Conservation (phyloP, 2,797 vertebrate genomes). For the Euthynnus affinis region DNA sequence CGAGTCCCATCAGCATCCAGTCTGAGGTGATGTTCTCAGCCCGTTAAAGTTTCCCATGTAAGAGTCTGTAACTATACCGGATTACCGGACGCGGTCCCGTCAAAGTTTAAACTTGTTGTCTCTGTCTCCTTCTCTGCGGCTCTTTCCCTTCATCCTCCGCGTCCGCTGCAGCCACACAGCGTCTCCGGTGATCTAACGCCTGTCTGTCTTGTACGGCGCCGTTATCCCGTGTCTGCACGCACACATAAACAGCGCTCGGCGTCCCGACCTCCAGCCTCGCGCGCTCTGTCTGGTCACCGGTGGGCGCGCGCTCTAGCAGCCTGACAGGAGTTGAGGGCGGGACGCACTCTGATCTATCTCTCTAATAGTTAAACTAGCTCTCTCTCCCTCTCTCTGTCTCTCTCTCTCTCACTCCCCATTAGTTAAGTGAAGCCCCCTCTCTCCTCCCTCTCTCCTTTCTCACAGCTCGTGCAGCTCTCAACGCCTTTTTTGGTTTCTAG, state of each 20-base stretch:
- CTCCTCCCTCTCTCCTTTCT: background rate
- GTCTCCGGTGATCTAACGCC: conserved; percentile 24
- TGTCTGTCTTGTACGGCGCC: conserved; percentile 10
- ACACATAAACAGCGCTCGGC: conserved; percentile 26
- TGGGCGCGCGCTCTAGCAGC: conserved; percentile 50
- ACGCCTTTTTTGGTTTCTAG: conserved; percentile 77
- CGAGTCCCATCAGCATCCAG: conserved; percentile 46
- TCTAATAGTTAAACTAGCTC: conserved; percentile 44
- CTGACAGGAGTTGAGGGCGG: conserved; percentile 75
- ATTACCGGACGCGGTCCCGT: conserved; percentile 23
- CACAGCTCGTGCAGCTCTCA: conserved; percentile 26
- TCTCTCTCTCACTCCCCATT: conserved; percentile 33
- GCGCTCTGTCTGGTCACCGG: conserved; percentile 60
- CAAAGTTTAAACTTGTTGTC: conserved; percentile 47
- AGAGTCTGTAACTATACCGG: background rate
- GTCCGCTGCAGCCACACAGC: conserved; percentile 17
- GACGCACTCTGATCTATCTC: conserved; percentile 52
- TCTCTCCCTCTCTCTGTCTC: conserved; percentile 23
- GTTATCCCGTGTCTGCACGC: conserved; percentile 36
- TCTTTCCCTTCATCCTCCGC: conserved; percentile 39
- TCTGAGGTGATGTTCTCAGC: conserved; percentile 2
- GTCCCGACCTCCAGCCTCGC: conserved; percentile 53
- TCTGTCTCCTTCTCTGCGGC: conserved; percentile 1
- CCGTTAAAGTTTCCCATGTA: conserved; percentile 57
- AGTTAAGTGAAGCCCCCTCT: conserved; percentile 53